A percentile compares a stretch with the other conserved stretches of the same genome.
Evolutionary conservation across 1,140 invertebrate genomes (phyloP).

Genomic region (Scaptomyza pallida): DNA sequence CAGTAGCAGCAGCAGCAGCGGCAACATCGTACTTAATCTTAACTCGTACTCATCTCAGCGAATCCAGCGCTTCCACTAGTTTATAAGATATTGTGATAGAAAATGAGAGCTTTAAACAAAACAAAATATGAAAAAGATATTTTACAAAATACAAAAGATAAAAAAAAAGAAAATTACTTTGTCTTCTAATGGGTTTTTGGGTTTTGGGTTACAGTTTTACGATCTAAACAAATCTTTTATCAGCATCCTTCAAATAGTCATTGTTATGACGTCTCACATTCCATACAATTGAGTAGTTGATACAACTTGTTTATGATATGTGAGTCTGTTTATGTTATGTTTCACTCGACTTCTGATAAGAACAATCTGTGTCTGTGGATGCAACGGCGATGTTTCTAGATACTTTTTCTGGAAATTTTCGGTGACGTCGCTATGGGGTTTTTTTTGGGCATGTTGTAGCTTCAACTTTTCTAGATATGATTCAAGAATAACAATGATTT

Average conservation of each 20-base stretch:
- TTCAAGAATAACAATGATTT: neutral
- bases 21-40: conserved; percentile 35
- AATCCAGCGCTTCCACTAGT: conserved; percentile 75
- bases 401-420: conserved; percentile 13
- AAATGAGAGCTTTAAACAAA: conserved; percentile 70
- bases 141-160: conserved; percentile 39
- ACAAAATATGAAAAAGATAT: conserved; percentile 38
- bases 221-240: conserved; percentile 21
- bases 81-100: conserved; percentile 77
- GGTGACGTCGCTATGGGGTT: conserved; percentile 40
- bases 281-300: conserved; percentile 29
- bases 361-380: conserved; percentile 9
- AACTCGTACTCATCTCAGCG: conserved; percentile 65
- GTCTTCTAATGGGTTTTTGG: conserved; percentile 47
- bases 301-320: conserved; percentile 37
- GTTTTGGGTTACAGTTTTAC: conserved; percentile 25
- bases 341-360: conserved; percentile 44
- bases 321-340: conserved; percentile 23
- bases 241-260: neutral
- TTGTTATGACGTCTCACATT: conserved; percentile 34
- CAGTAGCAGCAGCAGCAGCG: conserved; percentile 48
- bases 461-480: neutral
- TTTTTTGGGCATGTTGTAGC: conserved; percentile 3
- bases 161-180: conserved; percentile 58
- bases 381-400: conserved; percentile 19